phyloP scores from a whole-genome alignment of 2,888 invertebrate genomes.

The Malthinus seriepunctatus region DNA sequence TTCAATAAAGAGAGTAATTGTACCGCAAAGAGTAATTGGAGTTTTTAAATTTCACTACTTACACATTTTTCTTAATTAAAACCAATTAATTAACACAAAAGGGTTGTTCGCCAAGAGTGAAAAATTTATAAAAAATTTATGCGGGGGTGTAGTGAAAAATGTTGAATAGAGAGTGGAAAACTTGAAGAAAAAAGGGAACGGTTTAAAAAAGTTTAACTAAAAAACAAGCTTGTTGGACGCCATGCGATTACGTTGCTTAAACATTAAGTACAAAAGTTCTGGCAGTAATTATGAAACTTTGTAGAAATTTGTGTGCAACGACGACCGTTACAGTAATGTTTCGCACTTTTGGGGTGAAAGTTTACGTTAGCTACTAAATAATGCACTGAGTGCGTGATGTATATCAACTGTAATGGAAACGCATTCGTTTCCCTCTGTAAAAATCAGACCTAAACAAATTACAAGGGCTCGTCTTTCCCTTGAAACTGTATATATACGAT shows the following conservation, averaged over 20 bases:
- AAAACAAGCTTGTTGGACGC: slow-evolving; percentile 25
- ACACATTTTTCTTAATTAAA: not conserved
- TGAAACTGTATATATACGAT: slow-evolving; percentile 18
- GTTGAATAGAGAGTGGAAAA: slow-evolving; percentile 18
- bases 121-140: not conserved
- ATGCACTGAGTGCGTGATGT: slow-evolving; percentile 50
- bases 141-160: slow-evolving; percentile 1
- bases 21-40: no score
- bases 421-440: slow-evolving; percentile 43
- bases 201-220: slow-evolving; percentile 21
- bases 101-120: not conserved
- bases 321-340: slow-evolving; percentile 49
- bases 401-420: slow-evolving; percentile 46
- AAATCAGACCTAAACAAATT: slow-evolving; percentile 46
- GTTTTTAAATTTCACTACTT: no score
- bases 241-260: slow-evolving; percentile 39
- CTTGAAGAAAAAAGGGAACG: slow-evolving; percentile 14
- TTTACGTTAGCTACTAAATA: slow-evolving; percentile 49
- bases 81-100: not conserved
- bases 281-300: slow-evolving; percentile 52
- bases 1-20: no score
- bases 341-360: slow-evolving; percentile 50
- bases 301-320: slow-evolving; percentile 49
- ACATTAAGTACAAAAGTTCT: slow-evolving; percentile 51
- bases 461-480: slow-evolving; percentile 26